Conservation (phyloP, 1,140 invertebrate species). For the Cephus cinctus region DNA sequence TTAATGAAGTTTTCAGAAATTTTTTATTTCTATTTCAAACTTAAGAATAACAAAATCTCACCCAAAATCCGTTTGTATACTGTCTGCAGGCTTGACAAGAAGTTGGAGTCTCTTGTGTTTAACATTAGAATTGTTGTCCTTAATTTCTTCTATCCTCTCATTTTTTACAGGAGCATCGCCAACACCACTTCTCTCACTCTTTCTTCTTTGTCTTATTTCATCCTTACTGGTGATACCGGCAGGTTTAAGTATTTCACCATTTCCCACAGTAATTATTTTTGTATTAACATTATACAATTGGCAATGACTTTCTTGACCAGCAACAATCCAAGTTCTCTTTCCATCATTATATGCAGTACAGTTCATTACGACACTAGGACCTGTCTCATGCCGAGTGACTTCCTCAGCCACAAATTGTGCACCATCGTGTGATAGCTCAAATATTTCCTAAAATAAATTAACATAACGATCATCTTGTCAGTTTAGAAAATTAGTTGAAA, state of each 20-base stretch:
- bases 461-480: conserved; percentile 26
- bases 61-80: conserved; percentile 80
- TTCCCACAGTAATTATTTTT: conserved; percentile 59
- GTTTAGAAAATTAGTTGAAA: conserved; percentile 15
- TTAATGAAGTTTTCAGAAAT: neutral
- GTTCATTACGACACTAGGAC: conserved; percentile 89
- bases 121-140: conserved; percentile 50
- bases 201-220: conserved; percentile 48
- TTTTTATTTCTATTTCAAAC: neutral
- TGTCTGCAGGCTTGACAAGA: conserved; percentile 70
- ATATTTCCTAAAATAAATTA: conserved; percentile 75
- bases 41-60: conserved; percentile 36
- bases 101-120: conserved; percentile 68
- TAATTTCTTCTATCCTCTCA: conserved; percentile 48
- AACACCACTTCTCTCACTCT: conserved; percentile 40
- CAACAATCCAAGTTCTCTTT: conserved; percentile 76
- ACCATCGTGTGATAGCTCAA: conserved; percentile 83
- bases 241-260: conserved; percentile 49
- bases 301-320: conserved; percentile 89
- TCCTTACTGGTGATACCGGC: conserved; percentile 27
- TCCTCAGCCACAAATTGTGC: conserved; percentile 79
- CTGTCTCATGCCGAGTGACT: conserved; percentile 84
- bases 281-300: conserved; percentile 83
- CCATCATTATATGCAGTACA: conserved; percentile 70
- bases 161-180: conserved; percentile 51